Conservation (phyloP, 2,113 vertebrate species). For the Proteles cristata region DNA sequence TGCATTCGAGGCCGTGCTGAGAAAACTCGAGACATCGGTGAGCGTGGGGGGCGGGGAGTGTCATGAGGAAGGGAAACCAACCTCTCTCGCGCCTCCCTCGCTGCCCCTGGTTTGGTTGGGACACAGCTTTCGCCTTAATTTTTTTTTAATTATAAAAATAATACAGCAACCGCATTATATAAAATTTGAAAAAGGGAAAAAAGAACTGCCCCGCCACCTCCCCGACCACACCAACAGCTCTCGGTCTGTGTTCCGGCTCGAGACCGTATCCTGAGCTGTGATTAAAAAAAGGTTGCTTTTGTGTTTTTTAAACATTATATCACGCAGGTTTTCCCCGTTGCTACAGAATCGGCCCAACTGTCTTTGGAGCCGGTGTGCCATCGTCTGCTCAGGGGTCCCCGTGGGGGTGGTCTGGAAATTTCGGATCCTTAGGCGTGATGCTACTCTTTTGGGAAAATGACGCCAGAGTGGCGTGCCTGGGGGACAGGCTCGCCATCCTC, state of each 20-base stretch:
- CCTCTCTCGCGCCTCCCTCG: not conserved
- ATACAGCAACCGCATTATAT: constrained; percentile 54
- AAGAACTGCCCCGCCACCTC: not conserved
- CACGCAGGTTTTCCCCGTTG: not conserved
- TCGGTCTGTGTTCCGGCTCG: accelerated
- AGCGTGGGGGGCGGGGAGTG: not conserved
- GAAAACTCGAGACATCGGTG: not conserved
- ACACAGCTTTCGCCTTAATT: not conserved
- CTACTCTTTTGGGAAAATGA: not conserved
- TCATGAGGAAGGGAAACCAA: constrained; percentile 70
- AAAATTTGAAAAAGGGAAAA: constrained; percentile 45
- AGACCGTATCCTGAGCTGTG: not conserved
- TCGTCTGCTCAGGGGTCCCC: accelerated
- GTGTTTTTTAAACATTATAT: not conserved
- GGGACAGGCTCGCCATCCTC: not conserved
- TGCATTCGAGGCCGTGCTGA: not conserved
- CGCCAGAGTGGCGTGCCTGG: not conserved
- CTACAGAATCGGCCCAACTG: accelerated
- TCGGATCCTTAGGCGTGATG: accelerated
- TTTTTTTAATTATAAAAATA: constrained; percentile 68
- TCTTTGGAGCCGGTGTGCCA: accelerated
- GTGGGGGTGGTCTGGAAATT: accelerated
- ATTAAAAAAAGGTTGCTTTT: not conserved
- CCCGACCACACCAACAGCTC: not conserved
- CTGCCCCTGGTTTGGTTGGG: not conserved